Evolutionary conservation across 2,888 invertebrate genomes (phyloP).

Genomic region (Gastracanthus pulcherrimus): DNA sequence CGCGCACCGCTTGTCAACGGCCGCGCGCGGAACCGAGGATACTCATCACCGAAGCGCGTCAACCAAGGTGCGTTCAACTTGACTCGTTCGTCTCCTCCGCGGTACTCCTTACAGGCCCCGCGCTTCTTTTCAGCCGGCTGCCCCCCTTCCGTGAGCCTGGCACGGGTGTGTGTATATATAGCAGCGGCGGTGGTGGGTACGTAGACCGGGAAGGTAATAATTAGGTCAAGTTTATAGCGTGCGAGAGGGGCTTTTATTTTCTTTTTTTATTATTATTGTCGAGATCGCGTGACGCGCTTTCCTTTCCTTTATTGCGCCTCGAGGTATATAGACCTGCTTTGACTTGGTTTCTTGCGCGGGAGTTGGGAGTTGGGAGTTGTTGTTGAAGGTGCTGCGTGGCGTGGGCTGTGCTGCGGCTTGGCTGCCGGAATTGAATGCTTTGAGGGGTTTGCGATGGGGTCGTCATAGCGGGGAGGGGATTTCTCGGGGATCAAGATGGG

Average conservation of each 20-base stretch:
- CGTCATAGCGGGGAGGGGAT: no score
- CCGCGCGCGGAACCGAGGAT: constrained; percentile 1
- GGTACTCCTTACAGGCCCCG: not conserved
- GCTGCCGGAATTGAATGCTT: not conserved
- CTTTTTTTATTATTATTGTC: not conserved
- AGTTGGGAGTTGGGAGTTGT: no score
- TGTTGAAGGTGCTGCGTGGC: no score
- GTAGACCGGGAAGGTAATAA: constrained; percentile 25
- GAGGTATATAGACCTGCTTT: no score
- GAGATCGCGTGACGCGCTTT: constrained; percentile 36
- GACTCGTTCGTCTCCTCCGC: not conserved
- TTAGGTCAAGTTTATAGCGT: constrained; percentile 54
- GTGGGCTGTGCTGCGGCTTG: no score
- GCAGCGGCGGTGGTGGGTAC: no score
- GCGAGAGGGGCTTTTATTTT: constrained; percentile 14
- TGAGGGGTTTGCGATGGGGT: not conserved
- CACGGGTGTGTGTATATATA: no score
- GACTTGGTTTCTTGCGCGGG: no score
- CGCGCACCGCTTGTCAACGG: constrained; percentile 22
- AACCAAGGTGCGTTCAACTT: not conserved
- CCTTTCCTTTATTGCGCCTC: not conserved
- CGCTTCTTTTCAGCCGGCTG: not conserved
- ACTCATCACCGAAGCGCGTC: constrained; percentile 23
- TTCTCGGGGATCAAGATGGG: no score
- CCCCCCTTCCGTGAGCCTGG: not conserved